Conservation (phyloP, 2,888 invertebrate species). For the Ganaspis brasiliensis region DNA sequence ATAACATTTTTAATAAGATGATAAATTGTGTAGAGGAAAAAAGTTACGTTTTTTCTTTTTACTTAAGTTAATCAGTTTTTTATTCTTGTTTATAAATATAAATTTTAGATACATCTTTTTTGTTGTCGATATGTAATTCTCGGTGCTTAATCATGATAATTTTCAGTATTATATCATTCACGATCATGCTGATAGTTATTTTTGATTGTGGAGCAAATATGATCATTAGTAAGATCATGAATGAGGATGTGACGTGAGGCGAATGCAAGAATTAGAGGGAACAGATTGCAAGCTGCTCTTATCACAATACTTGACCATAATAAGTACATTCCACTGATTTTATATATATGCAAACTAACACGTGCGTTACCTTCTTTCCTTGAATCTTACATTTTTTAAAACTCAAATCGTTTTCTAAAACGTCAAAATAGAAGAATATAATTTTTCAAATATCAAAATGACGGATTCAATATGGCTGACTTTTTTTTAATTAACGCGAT, state of each 20-base stretch:
- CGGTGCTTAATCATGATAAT: not conserved
- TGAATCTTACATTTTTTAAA: not conserved
- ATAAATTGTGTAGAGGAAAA: too few species aligned
- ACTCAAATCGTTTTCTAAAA: too few species aligned
- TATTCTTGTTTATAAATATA: too few species aligned
- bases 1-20: too few species aligned
- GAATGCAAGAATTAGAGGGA: conserved; percentile 46
- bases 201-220: conserved; percentile 67
- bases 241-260: conserved; percentile 74
- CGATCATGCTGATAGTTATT: conserved; percentile 17
- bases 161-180: not conserved
- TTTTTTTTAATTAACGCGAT: too few species aligned
- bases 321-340: conserved; percentile 20
- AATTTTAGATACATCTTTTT: not conserved
- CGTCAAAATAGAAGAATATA: too few species aligned
- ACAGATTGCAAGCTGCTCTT: conserved; percentile 31
- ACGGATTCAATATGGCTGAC: too few species aligned
- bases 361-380: conserved; percentile 48
- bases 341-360: conserved; percentile 19
- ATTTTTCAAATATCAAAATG: too few species aligned
- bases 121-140: not conserved
- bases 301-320: not conserved
- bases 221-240: conserved; percentile 70
- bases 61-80: too few species aligned
- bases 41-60: too few species aligned